Conservation (phyloP, 2,113 vertebrate genomes). For the Planiliza haematocheilus region DNA sequence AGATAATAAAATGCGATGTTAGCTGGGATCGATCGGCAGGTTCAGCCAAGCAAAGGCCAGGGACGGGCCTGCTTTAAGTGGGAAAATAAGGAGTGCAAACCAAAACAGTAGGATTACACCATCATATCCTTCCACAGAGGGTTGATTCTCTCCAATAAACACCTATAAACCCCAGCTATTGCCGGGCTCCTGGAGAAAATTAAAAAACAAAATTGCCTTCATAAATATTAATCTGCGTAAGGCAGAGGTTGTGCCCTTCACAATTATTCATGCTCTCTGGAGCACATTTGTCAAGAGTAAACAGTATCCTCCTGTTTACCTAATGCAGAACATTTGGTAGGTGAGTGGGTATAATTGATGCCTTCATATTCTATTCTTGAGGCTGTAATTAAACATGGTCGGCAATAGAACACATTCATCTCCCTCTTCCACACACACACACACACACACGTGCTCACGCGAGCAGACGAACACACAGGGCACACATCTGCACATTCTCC, state of each 20-base stretch:
- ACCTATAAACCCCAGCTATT: slow-evolving; percentile 24
- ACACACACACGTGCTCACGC: not conserved
- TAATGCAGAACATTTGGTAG: slow-evolving; percentile 65
- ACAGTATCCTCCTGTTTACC: slow-evolving; percentile 73
- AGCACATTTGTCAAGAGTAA: slow-evolving; percentile 73
- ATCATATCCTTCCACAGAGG: slow-evolving; percentile 22
- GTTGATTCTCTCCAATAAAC: slow-evolving; percentile 48
- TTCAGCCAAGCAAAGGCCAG: slow-evolving; percentile 32
- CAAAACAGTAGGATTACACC: slow-evolving; percentile 31
- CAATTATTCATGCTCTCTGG: slow-evolving; percentile 67
- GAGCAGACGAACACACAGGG: not conserved
- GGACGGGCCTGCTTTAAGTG: slow-evolving; percentile 16
- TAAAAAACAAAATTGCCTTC: slow-evolving; percentile 70
- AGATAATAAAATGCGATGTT: slow-evolving; percentile 40
- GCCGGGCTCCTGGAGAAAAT: slow-evolving; percentile 53
- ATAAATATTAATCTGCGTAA: slow-evolving; percentile 76
- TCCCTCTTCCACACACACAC: slow-evolving; percentile 6
- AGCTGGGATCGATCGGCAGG: slow-evolving; percentile 30
- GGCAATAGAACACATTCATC: slow-evolving; percentile 58
- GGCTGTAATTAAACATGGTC: slow-evolving; percentile 70
- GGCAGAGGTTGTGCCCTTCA: slow-evolving; percentile 71
- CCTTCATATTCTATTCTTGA: slow-evolving; percentile 65
- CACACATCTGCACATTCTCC: not conserved
- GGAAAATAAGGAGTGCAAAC: slow-evolving; percentile 23
- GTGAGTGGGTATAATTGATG: slow-evolving; percentile 75